Base-by-base conservation (phyloP, 2,113 vertebrate genomes). In the Zosterops japonicus region DNA sequence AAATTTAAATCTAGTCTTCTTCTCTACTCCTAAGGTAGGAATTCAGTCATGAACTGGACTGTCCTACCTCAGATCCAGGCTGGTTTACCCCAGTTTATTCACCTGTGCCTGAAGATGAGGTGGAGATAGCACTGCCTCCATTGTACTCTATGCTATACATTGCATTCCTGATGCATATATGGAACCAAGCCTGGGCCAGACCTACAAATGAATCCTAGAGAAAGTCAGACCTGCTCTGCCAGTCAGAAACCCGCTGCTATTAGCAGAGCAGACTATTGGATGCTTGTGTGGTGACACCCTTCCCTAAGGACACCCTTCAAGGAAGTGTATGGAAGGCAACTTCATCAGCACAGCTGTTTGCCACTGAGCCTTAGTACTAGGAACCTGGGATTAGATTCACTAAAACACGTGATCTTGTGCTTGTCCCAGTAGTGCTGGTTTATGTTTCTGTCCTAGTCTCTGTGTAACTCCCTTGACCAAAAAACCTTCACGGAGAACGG, bases 191-290 rank as follows among this genome's bases (percentile, higher is more conserved):
- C 36, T 41, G 41, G 70, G 49, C 22, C 82, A 85, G 49, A 12
- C 64, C 36, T 70, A 19, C 1, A 5, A 61, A 70, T 55, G 50
- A 90, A 76, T 81, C 46, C 59, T 50, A 29, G 8, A 46, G 57
- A 89, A 94, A 76, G 71, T 36, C 83, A 88, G 76, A 92, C 90
- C 79, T 81, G 92, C 69, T 94, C 55, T 90, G 49, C 91, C 64
- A 67, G 87, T 77, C 35, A 74, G 72, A 81, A 78, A 71, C 36
- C 17, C 2, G 0, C 52, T 55, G 55, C 68, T 70, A 18, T 63
- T 83, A 59, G 64, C 52, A 64, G 29, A 81, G 71, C 55, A 92
- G 76, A 52, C 41, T 74, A 3, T 6, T 77, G 46, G 49, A 28
- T 69, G 22, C 1, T 0, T 24, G 77, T 35, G n/a, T 36, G 55